A percentile compares a stretch with the other conserved stretches of the same genome.
These are phyloP conservation scores for Thryonomys swinderianus DNA, from an alignment of 2,113 vertebrate species.

Conservation along the genomic window DNA sequence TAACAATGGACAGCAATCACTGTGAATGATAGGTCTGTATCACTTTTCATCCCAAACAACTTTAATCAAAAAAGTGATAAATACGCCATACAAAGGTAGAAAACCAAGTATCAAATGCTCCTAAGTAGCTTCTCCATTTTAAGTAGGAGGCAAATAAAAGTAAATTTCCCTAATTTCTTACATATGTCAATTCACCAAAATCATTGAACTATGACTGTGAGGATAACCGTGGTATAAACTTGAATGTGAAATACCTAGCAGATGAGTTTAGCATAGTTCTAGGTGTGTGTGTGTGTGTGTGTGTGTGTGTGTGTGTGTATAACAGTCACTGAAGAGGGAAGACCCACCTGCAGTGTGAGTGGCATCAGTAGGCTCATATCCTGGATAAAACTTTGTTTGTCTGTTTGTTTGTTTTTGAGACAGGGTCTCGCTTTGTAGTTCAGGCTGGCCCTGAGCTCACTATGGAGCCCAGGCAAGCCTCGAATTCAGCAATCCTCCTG, in stretches of 20 bases:
- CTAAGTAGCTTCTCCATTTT: slow-evolving; percentile 13
- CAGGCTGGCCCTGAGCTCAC: no score
- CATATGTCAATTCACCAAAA: neutral
- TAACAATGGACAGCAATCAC: neutral
- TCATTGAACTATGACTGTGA: neutral
- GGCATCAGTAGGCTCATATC: neutral
- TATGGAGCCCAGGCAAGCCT: no score
- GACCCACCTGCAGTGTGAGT: neutral
- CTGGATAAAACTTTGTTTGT: neutral
- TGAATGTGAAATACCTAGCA: neutral
- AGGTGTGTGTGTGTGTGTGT: no score
- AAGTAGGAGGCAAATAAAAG: slow-evolving; percentile 41
- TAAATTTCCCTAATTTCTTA: slow-evolving; percentile 38
- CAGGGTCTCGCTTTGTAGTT: no score
- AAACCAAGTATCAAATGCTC: neutral
- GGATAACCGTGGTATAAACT: neutral
- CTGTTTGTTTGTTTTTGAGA: no score
- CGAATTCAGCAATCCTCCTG: no score
- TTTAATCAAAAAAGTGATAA: slow-evolving; percentile 53
- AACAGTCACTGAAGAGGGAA: neutral
- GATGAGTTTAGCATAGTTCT: neutral
- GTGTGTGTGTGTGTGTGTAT: neutral
- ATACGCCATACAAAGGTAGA: neutral
- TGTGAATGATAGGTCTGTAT: neutral
- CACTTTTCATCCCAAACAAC: slow-evolving; percentile 7